A percentile compares a stretch with the other conserved stretches of the same genome.
Evolutionary conservation across 2,888 invertebrate species (phyloP).

Genomic region (Tipula unca): DNA sequence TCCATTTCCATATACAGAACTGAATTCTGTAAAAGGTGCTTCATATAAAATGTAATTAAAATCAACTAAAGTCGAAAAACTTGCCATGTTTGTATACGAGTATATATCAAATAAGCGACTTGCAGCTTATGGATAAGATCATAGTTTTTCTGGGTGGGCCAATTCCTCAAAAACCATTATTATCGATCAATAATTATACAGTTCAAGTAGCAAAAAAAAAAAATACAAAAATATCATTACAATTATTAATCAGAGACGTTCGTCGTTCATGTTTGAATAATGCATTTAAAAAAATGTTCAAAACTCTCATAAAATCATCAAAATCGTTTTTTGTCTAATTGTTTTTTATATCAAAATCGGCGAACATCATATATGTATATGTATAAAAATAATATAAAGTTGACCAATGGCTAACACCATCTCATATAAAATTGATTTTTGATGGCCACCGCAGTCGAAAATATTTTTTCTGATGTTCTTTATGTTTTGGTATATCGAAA

Average conservation of each 20-base stretch:
- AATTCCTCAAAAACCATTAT: not conserved
- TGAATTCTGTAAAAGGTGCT: not conserved
- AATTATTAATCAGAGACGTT: not conserved
- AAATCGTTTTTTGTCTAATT: not conserved
- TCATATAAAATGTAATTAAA: not conserved
- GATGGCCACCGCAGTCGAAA: conserved; percentile 2
- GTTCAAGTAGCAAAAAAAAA: not conserved
- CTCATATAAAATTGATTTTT: not conserved
- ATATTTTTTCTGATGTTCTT: not conserved
- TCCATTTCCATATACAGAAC: not conserved
- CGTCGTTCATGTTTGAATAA: not conserved
- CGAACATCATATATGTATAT: not conserved
- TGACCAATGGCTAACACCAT: conserved; percentile 8
- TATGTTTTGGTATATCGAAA: not conserved
- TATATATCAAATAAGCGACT: not conserved
- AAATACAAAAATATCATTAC: not conserved
- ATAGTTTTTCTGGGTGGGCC: not conserved
- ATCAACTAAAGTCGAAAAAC: not conserved
- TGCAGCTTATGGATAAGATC: not conserved
- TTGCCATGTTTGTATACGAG: not conserved
- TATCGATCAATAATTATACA: not conserved
- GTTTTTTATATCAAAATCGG: not conserved
- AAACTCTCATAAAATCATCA: not conserved
- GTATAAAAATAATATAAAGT: not conserved
- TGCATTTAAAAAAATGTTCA: not conserved